Evolutionary conservation across 2,113 vertebrate species (phyloP).

Genomic region (Amblyopsis rosae): DNA sequence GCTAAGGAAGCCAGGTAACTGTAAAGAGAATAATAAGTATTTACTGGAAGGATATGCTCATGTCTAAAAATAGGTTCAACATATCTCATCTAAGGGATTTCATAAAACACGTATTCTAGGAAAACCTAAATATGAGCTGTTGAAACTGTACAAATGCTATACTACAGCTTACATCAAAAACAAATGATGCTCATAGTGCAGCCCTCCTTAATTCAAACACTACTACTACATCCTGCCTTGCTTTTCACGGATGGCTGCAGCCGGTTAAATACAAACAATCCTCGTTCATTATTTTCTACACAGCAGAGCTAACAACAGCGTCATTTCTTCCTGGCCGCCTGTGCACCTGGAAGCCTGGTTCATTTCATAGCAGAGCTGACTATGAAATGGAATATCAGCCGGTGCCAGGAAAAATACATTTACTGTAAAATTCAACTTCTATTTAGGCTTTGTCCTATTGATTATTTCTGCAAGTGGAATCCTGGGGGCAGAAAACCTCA

Average conservation of each 20-base stretch:
- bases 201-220: too few relatives aligned
- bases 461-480: constrained; percentile 32
- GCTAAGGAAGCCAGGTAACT: too few relatives aligned
- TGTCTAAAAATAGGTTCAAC: too few relatives aligned
- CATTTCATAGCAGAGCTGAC: constrained; percentile 19
- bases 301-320: constrained; percentile 15
- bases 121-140: too few relatives aligned
- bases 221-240: too few relatives aligned
- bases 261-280: constrained; percentile 13
- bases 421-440: constrained; percentile 20
- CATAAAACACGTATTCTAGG: too few relatives aligned
- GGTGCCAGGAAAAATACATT: constrained; percentile 2
- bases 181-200: too few relatives aligned
- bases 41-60: too few relatives aligned
- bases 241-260: constrained; percentile 23
- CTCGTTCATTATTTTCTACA: constrained; percentile 23
- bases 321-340: constrained; percentile 14
- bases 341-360: constrained; percentile 10
- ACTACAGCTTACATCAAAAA: too few relatives aligned
- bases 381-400: constrained; percentile 24
- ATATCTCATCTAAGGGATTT: too few relatives aligned
- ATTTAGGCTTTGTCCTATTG: constrained; percentile 16
- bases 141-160: too few relatives aligned
- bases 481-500: constrained; percentile 15
- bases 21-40: too few relatives aligned